Evolutionary conservation across 1,140 invertebrate species (phyloP), one percentile per base, ranked within the genome.

Genomic region (Pantala flavescens): DNA sequence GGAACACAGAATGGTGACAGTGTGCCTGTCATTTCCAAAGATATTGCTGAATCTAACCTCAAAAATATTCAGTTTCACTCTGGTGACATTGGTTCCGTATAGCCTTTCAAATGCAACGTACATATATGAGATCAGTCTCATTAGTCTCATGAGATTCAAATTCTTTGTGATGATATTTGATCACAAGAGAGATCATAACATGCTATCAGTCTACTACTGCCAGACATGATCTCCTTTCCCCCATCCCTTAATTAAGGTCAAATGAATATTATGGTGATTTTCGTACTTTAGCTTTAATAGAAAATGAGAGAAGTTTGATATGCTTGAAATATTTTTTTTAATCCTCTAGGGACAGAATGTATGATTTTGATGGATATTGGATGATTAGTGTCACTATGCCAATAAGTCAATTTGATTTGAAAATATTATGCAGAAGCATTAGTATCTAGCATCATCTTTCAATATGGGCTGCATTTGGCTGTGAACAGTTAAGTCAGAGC

Each of bases 1-100:
- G 23, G 71, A 19, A 16, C 36, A n/a, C 23, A 72, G 28, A 72
- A 72, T 72, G 71, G 71, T 72, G 71, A 16, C 23, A 72, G 71
- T 19, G n/a, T 72, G 49, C 5, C 49, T 19, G n/a, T 63, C 16
- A 63, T 21, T 21, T 12, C 49, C 5, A 19, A 3, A 19, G 14
- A 16, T 19, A 14, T 21, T 63, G n/a, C 14, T 63, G 49, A 63
- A 7, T 7, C n/a, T 16, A 63, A 63, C 12, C 49, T 63, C 49
- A 63, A 21, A 21, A 16, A 63, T 63, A 3, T 1, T 63, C 49
- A 63, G n/a, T 63, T 63, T 16, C 49, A 63, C 12, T 7, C 49
- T 16, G 49, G 49, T 19, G 49, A 63, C 49, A 63, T 16, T 63
- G 49, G 49, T 63, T 63, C 49, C 5, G n/a, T 63, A 63, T 63